Evolutionary conservation across 2,113 vertebrate genomes (phyloP).

Genomic region (Isichthys henryi): DNA sequence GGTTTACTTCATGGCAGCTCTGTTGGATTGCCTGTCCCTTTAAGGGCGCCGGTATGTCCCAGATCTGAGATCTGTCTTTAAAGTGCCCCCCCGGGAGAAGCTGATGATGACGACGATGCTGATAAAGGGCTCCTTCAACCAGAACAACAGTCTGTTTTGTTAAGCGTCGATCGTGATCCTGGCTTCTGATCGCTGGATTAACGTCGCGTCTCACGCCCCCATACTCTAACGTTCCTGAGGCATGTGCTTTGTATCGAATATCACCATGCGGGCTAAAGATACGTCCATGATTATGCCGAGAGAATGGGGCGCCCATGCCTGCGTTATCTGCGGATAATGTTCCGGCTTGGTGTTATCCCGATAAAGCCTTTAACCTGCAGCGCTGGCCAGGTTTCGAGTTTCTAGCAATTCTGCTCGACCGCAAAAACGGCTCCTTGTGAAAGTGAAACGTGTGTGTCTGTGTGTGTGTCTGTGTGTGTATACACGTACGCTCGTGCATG

Average conservation of each 20-base stretch:
- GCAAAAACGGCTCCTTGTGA: slow-evolving; percentile 24
- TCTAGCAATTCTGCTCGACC: slow-evolving; percentile 34
- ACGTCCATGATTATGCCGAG: not conserved
- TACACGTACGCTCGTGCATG: too few species aligned
- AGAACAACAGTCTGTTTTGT: not conserved
- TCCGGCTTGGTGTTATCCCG: not conserved
- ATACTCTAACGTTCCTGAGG: not conserved
- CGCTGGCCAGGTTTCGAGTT: not conserved
- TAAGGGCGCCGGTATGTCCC: not conserved
- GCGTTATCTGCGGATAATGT: not conserved
- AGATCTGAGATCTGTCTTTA: not conserved
- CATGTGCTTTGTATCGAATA: not conserved
- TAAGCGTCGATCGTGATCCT: not conserved
- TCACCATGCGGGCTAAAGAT: not conserved
- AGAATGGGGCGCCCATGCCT: not conserved
- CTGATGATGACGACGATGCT: not conserved
- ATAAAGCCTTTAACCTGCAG: slow-evolving; percentile 26
- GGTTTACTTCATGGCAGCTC: not conserved
- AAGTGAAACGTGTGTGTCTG: slow-evolving; percentile 28
- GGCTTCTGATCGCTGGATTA: not conserved
- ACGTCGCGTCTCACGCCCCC: not conserved
- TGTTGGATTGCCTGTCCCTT: not conserved
- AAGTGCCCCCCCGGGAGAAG: not conserved
- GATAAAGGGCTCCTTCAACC: not conserved
- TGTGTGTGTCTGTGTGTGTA: slow-evolving; percentile 17